A percentile compares a stretch with the other conserved stretches of the same genome.
Conservation (phyloP, 2,113 vertebrate genomes). For the Hystrix cristata region DNA sequence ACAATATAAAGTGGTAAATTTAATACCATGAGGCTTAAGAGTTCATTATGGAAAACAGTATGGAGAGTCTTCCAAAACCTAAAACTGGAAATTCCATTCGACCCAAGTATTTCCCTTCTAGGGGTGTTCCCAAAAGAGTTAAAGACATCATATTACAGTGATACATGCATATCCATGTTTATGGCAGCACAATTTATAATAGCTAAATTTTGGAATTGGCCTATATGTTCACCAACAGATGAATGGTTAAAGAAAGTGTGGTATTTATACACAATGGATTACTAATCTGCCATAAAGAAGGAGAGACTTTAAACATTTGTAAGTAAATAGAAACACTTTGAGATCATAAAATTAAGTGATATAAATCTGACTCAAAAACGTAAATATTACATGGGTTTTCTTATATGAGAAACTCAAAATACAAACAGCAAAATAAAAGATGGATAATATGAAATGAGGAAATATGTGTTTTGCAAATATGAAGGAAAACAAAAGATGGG, state of each 20-base stretch:
- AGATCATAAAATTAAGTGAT: not conserved
- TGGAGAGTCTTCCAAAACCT: not conserved
- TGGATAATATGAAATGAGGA: not conserved
- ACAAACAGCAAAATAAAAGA: not conserved
- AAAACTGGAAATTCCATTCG: not conserved
- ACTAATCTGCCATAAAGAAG: not conserved
- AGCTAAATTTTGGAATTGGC: not conserved
- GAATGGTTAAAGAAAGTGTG: not conserved
- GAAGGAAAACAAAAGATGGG: not conserved
- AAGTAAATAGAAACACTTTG: not conserved
- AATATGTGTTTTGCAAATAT: not conserved
- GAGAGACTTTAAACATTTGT: not conserved
- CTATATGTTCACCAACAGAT: not conserved
- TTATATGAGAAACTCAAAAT: not conserved
- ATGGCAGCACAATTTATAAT: not conserved
- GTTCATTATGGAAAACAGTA: not conserved
- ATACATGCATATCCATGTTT: not conserved
- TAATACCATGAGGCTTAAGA: not conserved
- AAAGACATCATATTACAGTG: not conserved
- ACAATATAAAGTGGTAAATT: slow-evolving; percentile 1
- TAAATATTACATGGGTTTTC: not conserved
- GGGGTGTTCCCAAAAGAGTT: not conserved
- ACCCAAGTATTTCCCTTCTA: not conserved
- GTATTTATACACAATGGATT: not conserved
- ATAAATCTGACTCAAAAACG: not conserved